Evolutionary conservation across 2,113 vertebrate genomes (phyloP).

Genomic region (Sylvicapra grimmia): DNA sequence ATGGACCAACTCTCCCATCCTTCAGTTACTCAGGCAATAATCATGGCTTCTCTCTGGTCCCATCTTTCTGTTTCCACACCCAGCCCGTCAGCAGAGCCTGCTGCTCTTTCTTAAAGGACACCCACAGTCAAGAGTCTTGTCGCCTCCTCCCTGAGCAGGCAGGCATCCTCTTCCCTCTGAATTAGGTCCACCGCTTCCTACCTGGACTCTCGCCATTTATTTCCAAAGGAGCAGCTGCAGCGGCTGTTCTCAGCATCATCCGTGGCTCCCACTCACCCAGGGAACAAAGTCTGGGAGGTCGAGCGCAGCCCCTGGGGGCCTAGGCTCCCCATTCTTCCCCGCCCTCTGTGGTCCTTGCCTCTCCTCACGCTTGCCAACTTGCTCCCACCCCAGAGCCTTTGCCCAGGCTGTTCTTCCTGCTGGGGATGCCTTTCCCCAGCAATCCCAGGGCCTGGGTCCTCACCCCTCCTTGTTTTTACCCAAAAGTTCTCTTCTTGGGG

Average conservation of each 20-base stretch:
- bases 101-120: too few species aligned
- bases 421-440: not conserved
- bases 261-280: not conserved
- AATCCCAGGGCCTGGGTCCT: not conserved
- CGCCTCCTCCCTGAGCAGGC: not conserved
- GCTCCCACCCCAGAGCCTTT: not conserved
- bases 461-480: not conserved
- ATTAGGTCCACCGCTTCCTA: not conserved
- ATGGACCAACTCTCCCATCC: not conserved
- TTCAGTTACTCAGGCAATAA: not conserved
- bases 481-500: not conserved
- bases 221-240: not conserved
- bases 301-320: rapidly evolving
- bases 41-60: not conserved
- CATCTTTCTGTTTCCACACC: not conserved
- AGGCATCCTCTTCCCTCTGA: not conserved
- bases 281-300: not conserved
- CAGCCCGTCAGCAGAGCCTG: not conserved
- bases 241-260: not conserved
- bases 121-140: rapidly evolving
- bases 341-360: not conserved
- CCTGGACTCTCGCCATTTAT: rapidly evolving
- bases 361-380: too few species aligned
- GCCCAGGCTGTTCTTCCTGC: not conserved
- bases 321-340: rapidly evolving